Evolutionary conservation across 1,140 invertebrate genomes (phyloP), one percentile per base, ranked within the genome.

Genomic region (Amyelois transitella): DNA sequence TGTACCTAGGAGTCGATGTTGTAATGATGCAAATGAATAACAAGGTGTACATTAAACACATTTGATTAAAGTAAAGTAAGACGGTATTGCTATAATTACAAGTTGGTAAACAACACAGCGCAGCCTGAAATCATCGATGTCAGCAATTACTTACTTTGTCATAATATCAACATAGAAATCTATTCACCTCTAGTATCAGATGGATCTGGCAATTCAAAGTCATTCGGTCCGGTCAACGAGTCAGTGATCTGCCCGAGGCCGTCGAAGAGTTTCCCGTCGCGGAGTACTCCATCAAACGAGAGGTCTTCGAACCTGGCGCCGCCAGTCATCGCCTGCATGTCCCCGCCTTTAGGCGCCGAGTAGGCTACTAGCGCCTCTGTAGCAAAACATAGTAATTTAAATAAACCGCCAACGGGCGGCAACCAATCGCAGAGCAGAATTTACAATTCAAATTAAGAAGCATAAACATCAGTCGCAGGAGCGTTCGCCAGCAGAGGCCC

Each of bases 211-310:
- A 89, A 83, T 58, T 91, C 89, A 58, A 90, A 91, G 56, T 91
- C 90, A 68, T 91, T 90, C 45, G 89, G 90, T 0, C 90, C 90
- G 17, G 84, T 76, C 38, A 87, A 80, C 4, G 89, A 90, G 66
- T 98, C 96, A 14, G 93, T 94, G 53, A 98, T 89, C 75, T 96
- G 94, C n/a, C 97, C 97, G 1, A 98, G 87, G 17, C 97, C 97
- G 44, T 93, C 91, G 12, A 90, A 86, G 60, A 93, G 82, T 69
- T 91, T 90, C 18, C 89, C 90, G 5, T 90, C 91, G 57, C 93
- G 91, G 76, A 93, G 91, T 43, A 92, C 85, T 8, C 97, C 96
- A 80, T 98, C 97, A 81, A 97, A 98, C 22, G 94, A 94, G 55
- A 94, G 91, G 76, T 98, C 97, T 73, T 93, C 94, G 53, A 97